Base-by-base conservation (phyloP, 2,797 vertebrate species). In the Hozukius guyotensis region DNA sequence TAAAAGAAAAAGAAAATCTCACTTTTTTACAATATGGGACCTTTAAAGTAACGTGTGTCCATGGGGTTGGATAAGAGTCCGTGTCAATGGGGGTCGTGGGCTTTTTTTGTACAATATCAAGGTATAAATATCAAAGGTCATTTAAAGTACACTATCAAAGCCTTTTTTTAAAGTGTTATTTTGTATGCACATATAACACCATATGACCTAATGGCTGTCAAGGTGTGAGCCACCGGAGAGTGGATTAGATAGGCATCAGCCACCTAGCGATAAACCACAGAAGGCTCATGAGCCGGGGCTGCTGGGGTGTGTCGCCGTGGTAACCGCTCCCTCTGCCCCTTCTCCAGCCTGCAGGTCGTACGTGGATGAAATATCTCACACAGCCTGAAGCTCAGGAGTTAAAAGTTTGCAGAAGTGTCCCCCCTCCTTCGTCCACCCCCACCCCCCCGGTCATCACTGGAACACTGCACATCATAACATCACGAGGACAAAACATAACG, bases 231-330 rank as follows among this genome's bases (percentile, higher is more conserved):
- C 29, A 10, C 7, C 3, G 61, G 73, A 49, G 75, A 65, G 55
- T 36, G 84, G 77, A 53, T 83, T 52, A 65, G 80, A 87, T 78
- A 77, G 75, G 71, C 73, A 72, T 84, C 75, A 80, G 75, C 68
- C 80, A 25, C 77, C 32, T 25, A 20, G 76, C 12, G 71, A 83
- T 65, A 79, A 87, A 88, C 82, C 85, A 36, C 74, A 38, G 69
- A 25, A 80, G 83, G 83, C 77, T 77, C 8, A 72, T 80, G 70
- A 78, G 81, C 55, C 12, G 5, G 4, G n/a, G 80, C 72, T 60
- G 85, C 73, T 65, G 78, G 7, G 53, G 80, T 60, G 61, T 62
- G 87, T 88, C 70, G 9, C 85, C 55, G 57, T 87, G 82, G 84
- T 69, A 82, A 88, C 88, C 1, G 36, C 61, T 72, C 82, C 52